These are phyloP conservation scores for Stenotaenia linearis DNA, from an alignment of 2,888 invertebrate genomes.

Conservation along the genomic window DNA sequence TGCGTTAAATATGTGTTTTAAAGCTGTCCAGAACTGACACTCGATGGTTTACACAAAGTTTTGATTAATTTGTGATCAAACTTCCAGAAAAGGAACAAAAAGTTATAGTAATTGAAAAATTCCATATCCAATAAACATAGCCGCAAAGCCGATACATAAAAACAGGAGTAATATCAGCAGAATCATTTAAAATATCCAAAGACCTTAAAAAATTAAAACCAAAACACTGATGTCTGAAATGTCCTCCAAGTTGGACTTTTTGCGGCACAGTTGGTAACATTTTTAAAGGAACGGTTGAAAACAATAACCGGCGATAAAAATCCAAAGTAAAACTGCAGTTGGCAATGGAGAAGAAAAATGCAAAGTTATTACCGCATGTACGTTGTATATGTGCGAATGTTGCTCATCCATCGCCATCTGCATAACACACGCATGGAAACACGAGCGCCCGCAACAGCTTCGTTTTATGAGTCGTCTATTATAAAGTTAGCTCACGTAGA, in stretches of 20 bases:
- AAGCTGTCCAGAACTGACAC: too few species aligned
- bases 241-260: too few species aligned
- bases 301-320: slow-evolving; percentile 19
- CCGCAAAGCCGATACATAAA: too few species aligned
- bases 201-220: too few species aligned
- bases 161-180: too few species aligned
- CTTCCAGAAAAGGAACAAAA: too few species aligned
- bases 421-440: slow-evolving; percentile 16
- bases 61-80: too few species aligned
- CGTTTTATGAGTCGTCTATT: slow-evolving; percentile 24
- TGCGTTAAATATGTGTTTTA: neutral
- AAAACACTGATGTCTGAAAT: too few species aligned
- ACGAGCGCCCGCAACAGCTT: slow-evolving; percentile 8
- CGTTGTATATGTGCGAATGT: slow-evolving; percentile 19
- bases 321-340: neutral
- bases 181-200: too few species aligned
- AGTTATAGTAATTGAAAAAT: too few species aligned
- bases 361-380: slow-evolving; percentile 1
- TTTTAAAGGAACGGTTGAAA: neutral
- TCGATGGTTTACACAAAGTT: too few species aligned
- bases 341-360: slow-evolving; percentile 21
- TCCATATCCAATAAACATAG: too few species aligned
- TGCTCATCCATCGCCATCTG: slow-evolving; percentile 26
- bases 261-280: neutral
- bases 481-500: slow-evolving; percentile 16